Evolutionary conservation across 2,797 vertebrate species (phyloP), one percentile per base, ranked within the genome.

Genomic region (Lacerta bilineata): DNA sequence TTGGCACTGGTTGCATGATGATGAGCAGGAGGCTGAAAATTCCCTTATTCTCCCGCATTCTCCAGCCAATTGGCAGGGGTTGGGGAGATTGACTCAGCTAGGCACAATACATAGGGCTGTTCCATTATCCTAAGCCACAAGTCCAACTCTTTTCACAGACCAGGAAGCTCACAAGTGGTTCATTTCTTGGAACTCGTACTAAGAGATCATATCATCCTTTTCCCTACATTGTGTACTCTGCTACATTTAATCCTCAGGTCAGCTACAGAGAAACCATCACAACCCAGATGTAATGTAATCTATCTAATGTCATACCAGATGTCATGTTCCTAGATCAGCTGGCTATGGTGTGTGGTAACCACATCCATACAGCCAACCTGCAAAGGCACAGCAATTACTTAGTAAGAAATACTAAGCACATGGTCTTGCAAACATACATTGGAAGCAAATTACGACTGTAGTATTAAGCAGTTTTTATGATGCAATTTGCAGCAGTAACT

Each of bases 21-120:
- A 79, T 17, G 72, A 78, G 27, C 64, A 79, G 27, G 46, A 79
- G 36, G 61, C 66, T 84, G 64, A 5, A 41, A 71, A 72, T 84
- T 25, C 66, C 81, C 55, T 79, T 64, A 59, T 66, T 82, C 55
- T 64, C 33, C 0, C 36, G 13, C 50, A 17, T 66, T 46, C 36
- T 78, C 8, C 41, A 72, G 85, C 68, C 46, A 80, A 29, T 9
- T 87, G 78, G 46, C 85, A 80, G 25, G 66, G 46, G 33, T 80
- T 69, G 43, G 85, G 18, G 29, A 55, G 46, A 72, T 33, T 69
- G 46, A 8, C 64, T 77, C 9, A 3, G 75, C 17, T 72, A 80
- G 25, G 29, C 59, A 59, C 33, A 72, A 18, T 18, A 71, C 2
- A 50, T 3, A 68, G 25, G 33, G 23, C 5, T 39, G 78, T 13